phyloP scores from a whole-genome alignment of 35 echinoderm and acorn worm species.

The Nesometra sesokonis region DNA sequence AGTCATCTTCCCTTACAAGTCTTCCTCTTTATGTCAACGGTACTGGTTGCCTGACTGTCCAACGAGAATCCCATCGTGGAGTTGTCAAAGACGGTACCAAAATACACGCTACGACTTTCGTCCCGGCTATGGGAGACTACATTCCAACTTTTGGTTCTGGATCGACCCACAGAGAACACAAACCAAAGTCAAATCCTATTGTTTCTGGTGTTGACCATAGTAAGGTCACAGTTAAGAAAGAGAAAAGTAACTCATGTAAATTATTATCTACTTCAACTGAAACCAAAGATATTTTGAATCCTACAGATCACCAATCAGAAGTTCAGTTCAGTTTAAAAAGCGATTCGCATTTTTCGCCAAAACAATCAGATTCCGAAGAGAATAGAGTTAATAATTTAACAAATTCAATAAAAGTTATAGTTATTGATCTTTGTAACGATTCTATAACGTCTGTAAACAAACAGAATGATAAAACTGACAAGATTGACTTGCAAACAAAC shows the following conservation, averaged over 20 bases:
- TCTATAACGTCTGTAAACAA: background rate
- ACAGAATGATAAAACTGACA: background rate
- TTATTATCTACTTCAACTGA: background rate
- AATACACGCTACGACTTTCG: constrained; percentile 87
- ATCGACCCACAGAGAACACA: constrained; percentile 38
- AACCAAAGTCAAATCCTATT: background rate
- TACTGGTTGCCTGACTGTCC: constrained; percentile 70
- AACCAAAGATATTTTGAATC: background rate
- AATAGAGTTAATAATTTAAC: background rate
- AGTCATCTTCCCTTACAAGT: background rate
- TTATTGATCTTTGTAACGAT: background rate
- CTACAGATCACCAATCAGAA: background rate
- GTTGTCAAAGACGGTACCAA: constrained; percentile 64
- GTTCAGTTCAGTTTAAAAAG: background rate
- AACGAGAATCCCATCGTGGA: constrained; percentile 58
- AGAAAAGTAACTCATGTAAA: background rate
- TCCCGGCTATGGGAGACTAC: constrained; percentile 80
- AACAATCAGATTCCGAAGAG: background rate
- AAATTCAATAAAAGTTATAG: background rate
- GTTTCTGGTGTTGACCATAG: background rate
- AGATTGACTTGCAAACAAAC: background rate
- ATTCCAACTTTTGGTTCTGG: constrained; percentile 62
- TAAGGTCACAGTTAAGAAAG: background rate
- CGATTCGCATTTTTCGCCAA: background rate
- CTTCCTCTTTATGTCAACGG: constrained; percentile 73